A percentile compares a stretch with the other conserved stretches of the same genome.
These are phyloP conservation scores for Chlamydotis undulata DNA, from an alignment of 2,113 vertebrate species.

Conservation along the genomic window DNA sequence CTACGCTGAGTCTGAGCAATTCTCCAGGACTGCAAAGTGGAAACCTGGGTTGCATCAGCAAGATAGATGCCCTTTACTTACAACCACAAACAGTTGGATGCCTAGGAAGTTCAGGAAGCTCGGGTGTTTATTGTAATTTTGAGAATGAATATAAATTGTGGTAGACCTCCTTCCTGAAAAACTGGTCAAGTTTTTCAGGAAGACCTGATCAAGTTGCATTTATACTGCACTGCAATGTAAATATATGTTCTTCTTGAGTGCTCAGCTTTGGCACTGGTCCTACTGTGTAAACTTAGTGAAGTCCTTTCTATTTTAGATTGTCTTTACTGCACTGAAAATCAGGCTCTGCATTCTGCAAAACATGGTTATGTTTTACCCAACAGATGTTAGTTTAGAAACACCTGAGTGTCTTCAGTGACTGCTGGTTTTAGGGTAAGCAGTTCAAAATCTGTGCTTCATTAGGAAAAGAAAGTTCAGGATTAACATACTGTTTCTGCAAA, in stretches of 20 bases:
- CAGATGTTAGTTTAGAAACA: neutral
- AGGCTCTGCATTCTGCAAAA: neutral
- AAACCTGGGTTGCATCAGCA: neutral
- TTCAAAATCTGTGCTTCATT: neutral
- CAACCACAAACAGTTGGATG: neutral
- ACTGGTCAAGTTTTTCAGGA: neutral
- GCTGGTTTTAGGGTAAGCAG: neutral
- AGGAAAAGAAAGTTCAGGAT: neutral
- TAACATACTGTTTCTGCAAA: neutral
- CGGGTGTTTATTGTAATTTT: neutral
- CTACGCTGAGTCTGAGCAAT: neutral
- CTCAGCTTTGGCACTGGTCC: neutral
- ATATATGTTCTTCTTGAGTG: neutral
- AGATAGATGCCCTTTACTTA: neutral
- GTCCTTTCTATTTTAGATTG: neutral
- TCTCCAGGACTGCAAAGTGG: neutral
- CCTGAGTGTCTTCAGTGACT: neutral
- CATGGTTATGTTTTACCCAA: neutral
- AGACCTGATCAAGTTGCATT: neutral
- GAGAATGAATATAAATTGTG: neutral
- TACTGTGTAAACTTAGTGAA: neutral
- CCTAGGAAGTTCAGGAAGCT: neutral
- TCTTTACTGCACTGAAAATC: neutral
- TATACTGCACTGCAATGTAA: neutral
- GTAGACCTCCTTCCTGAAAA: neutral